Base-by-base conservation (phyloP, 2,888 invertebrate genomes). In the Athalia circularis region DNA sequence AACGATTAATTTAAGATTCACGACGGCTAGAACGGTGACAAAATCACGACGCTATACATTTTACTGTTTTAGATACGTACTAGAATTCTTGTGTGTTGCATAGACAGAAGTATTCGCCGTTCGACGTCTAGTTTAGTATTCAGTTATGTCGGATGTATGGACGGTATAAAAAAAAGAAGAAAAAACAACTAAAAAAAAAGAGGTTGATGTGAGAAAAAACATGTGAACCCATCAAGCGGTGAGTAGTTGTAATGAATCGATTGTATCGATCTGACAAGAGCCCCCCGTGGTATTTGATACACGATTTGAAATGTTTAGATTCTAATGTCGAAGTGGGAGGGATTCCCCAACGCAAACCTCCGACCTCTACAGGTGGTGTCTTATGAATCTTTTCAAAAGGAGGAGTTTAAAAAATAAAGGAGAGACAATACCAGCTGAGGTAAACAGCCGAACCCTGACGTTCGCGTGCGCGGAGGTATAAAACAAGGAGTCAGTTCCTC, bases 381-480 rank as follows among this genome's bases (percentile, higher is more conserved):
- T 29, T 29, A 47, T 59, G 11, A 11, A 57, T 45, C 59, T 43
- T 13, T 29, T 45, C 7, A 72, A 54, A 47, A 65, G 64, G 64
- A 59, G 72, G 57, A 59, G 72, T 72, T 59, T n/a, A 50, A 59
- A 72, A 59, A n/a, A 68, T 52, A 68, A 52, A 72, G 45, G 57
- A 29, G 57, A 52, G 29, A 68, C 68, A 68, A 29, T 29, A 29
- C 29, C 2, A 29, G 29, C 29, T 29, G 29, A 29, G 57, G 72
- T 47, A 72, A 72, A 72, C 72, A 72, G 72, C 72, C 72, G 59
- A 72, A 59, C 57, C 13, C 65, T 48, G 52, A 45, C 59, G 72
- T 59, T 59, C 59, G 50, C 61, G 79, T 75, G 76, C 70, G 72
- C 75, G 72, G 68, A 65, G 77, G 74, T 77, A 64, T 59, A 77